Percentiles rank a stretch among this genome's conserved stretches.
Conservation (phyloP, 2,888 invertebrate genomes). For the Listrodromus nycthemerus region DNA sequence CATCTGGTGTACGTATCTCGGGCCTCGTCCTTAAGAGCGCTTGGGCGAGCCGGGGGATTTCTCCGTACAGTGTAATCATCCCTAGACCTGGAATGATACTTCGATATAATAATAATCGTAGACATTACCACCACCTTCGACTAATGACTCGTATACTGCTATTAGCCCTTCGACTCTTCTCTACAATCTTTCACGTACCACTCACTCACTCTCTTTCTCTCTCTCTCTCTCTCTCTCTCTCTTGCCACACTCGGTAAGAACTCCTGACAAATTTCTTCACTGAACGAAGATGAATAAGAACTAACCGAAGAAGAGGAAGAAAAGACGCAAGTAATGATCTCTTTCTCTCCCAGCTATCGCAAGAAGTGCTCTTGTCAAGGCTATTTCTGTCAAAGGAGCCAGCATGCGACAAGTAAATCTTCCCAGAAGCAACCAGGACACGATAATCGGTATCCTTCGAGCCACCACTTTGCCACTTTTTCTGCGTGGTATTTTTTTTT, state of each 20-base stretch:
- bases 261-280: conserved; percentile 28
- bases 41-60: conserved; percentile 61
- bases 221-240: too few species aligned
- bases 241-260: neutral
- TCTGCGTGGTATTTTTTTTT: neutral
- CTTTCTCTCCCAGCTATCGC: neutral
- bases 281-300: conserved; percentile 4
- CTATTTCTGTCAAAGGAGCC: conserved; percentile 26
- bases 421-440: conserved; percentile 1
- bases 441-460: conserved; percentile 39
- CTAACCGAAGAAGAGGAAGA: neutral
- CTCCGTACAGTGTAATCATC: conserved; percentile 75
- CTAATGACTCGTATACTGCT: conserved; percentile 65
- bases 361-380: conserved; percentile 13
- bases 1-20: conserved; percentile 21
- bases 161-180: conserved; percentile 42
- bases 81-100: conserved; percentile 75
- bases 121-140: conserved; percentile 72
- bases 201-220: neutral
- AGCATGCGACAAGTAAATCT: conserved; percentile 31
- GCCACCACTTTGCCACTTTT: neutral
- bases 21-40: conserved; percentile 27
- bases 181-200: conserved; percentile 27
- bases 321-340: neutral
- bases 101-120: conserved; percentile 77